These are phyloP conservation scores for Amphiura filiformis DNA, from an alignment of 35 echinoderm and acorn worm species.

Conservation along the genomic window DNA sequence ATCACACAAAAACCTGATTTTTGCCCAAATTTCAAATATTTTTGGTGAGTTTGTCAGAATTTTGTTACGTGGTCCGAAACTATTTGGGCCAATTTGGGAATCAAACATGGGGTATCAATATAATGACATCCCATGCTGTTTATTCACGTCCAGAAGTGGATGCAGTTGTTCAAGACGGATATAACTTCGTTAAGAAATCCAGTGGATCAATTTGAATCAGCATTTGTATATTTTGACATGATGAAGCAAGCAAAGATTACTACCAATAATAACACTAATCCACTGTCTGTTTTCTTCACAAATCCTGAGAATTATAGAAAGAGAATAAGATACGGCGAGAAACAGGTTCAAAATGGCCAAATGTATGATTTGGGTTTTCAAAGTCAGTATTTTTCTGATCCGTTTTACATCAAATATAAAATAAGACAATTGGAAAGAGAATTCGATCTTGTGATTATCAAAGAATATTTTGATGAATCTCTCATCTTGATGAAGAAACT, in stretches of 20 bases:
- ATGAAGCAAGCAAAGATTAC: neutral
- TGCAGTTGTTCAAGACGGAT: neutral
- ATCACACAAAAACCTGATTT: too few relatives aligned
- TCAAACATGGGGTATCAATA: neutral
- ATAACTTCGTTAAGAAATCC: neutral
- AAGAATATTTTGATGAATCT: constrained; percentile 32
- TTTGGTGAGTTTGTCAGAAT: too few relatives aligned
- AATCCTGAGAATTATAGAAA: neutral
- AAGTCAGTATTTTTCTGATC: too few relatives aligned
- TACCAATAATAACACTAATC: neutral
- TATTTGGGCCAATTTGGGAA: neutral
- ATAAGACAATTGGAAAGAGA: constrained; percentile 11
- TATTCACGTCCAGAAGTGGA: too few relatives aligned
- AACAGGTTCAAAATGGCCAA: neutral
- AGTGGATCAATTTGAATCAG: too few relatives aligned
- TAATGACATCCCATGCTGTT: too few relatives aligned
- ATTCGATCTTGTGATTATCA: constrained; percentile 17
- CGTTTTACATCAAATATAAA: neutral
- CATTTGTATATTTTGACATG: too few relatives aligned
- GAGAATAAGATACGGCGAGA: neutral
- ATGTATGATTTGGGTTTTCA: constrained; percentile 11
- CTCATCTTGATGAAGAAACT: neutral
- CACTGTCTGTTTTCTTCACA: neutral
- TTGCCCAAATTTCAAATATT: too few relatives aligned
- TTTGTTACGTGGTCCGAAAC: too few relatives aligned